Percentiles rank a stretch among this genome's conserved stretches.
phyloP scores from a whole-genome alignment of 2,797 vertebrate genomes.

The Carapus acus region DNA sequence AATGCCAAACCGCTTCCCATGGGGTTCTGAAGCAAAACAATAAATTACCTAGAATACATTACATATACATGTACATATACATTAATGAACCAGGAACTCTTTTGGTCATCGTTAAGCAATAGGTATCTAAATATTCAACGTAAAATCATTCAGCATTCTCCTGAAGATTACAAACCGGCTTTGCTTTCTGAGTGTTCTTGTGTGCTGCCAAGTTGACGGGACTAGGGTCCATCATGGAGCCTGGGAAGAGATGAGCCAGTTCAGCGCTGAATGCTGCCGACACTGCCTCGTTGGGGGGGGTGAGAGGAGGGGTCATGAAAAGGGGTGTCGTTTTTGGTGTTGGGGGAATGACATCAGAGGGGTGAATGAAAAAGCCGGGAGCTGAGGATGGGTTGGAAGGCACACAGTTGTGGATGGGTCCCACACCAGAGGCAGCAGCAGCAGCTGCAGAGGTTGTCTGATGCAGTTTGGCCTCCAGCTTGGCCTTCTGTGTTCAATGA shows the following conservation, averaged over 20 bases:
- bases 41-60: not conserved
- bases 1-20: conserved; percentile 91
- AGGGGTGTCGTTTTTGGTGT: conserved; percentile 98
- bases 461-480: conserved; percentile 97
- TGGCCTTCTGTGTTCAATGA: conserved; percentile 83
- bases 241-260: conserved; percentile 94
- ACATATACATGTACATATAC: no score
- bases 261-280: conserved; percentile 95
- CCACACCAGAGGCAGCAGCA: conserved; percentile 80
- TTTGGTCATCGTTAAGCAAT: not conserved
- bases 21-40: conserved; percentile 74
- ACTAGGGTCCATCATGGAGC: conserved; percentile 90
- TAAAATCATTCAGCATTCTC: no score
- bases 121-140: not conserved
- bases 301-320: conserved; percentile 98
- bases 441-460: conserved; percentile 93
- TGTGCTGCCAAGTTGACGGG: conserved; percentile 92
- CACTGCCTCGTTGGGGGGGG: conserved; percentile 95
- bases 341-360: conserved; percentile 96
- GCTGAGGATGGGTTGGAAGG: conserved; percentile 89
- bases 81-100: not conserved
- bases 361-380: conserved; percentile 97
- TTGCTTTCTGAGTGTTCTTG: conserved; percentile 88
- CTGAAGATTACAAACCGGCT: conserved; percentile 77
- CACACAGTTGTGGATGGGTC: conserved; percentile 93